These are phyloP conservation scores for Zootermopsis nevadensis DNA, from an alignment of 2,888 invertebrate genomes.

Conservation along the genomic window DNA sequence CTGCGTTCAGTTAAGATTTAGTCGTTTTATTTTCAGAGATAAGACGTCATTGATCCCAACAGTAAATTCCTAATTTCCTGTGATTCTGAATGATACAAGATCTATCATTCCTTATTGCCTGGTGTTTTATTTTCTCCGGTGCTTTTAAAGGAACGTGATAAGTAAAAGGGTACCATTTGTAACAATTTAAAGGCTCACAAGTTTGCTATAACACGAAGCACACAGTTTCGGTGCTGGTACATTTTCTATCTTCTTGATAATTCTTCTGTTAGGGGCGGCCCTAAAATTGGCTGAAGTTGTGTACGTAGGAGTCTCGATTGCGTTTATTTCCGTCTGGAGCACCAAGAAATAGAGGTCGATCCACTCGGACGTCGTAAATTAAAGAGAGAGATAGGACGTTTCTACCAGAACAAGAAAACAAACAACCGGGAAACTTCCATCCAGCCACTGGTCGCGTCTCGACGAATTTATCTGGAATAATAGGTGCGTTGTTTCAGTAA, in stretches of 20 bases:
- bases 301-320: background rate
- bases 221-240: too few species aligned
- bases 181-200: background rate
- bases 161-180: too few species aligned
- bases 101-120: too few species aligned
- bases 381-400: conserved; percentile 25
- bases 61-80: too few species aligned
- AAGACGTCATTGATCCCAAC: too few species aligned
- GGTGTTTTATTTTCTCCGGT: too few species aligned
- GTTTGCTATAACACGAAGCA: background rate
- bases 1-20: too few species aligned
- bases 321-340: background rate
- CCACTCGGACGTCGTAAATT: conserved; percentile 30
- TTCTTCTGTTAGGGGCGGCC: background rate
- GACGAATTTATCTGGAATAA: conserved; percentile 16
- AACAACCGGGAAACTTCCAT: conserved; percentile 19
- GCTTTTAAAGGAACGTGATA: too few species aligned
- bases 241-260: background rate
- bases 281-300: background rate
- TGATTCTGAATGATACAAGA: too few species aligned
- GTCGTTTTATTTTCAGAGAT: too few species aligned
- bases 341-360: background rate
- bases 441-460: conserved; percentile 14
- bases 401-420: conserved; percentile 29
- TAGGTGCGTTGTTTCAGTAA: conserved; percentile 40